Conservation (phyloP, 2,888 invertebrate species). For the Sarcophaga subvicina region DNA sequence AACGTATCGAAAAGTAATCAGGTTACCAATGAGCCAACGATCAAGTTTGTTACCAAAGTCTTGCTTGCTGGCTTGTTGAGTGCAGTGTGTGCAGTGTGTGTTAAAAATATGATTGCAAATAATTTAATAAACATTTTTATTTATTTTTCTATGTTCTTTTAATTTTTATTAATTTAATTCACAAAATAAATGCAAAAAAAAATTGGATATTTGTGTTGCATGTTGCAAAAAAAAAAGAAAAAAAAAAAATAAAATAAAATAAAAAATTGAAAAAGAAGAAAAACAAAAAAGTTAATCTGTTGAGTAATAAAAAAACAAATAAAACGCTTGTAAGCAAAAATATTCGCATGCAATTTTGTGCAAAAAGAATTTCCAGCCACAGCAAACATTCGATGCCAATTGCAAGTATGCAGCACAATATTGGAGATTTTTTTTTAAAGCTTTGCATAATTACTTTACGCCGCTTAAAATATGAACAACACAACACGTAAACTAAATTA, state of each 20-base stretch:
- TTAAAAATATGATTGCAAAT: constrained; percentile 28
- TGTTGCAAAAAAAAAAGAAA: constrained; percentile 40
- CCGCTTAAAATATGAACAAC: constrained; percentile 20
- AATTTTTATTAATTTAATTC: constrained; percentile 18
- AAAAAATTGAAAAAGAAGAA: background rate
- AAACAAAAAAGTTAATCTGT: constrained; percentile 30
- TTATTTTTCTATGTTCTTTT: constrained; percentile 19
- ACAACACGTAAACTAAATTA: constrained; percentile 44
- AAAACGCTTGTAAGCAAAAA: constrained; percentile 25
- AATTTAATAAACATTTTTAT: constrained; percentile 24
- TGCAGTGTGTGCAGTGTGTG: background rate
- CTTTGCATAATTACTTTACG: constrained; percentile 60
- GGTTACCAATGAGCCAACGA: constrained; percentile 31
- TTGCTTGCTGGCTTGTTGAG: background rate
- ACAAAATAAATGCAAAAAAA: constrained; percentile 21
- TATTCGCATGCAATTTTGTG: constrained; percentile 43
- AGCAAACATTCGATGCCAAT: constrained; percentile 43
- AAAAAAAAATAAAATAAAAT: background rate
- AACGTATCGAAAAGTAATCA: constrained; percentile 56
- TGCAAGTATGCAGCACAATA: background rate
- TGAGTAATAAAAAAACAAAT: constrained; percentile 48
- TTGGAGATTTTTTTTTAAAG: constrained; percentile 17
- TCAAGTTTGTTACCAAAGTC: constrained; percentile 29
- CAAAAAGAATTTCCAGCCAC: constrained; percentile 20
- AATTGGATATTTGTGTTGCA: constrained; percentile 22